Conservation (phyloP, 2,797 vertebrate species). For the Pantherophis vulpinus region DNA sequence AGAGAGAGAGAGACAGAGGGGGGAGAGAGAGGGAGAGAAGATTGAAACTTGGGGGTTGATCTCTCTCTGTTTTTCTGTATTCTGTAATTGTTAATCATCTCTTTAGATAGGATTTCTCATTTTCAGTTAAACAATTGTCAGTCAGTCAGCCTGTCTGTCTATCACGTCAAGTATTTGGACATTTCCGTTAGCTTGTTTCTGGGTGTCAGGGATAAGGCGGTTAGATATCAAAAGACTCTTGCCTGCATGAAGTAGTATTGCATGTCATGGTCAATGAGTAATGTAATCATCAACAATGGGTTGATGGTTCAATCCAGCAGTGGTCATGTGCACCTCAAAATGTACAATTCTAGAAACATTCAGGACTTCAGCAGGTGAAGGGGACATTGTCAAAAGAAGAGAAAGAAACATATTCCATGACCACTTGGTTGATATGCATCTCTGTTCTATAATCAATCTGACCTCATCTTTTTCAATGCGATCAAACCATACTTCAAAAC, state of each 20-base stretch:
- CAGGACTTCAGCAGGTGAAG: not conserved
- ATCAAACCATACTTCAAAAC: not conserved
- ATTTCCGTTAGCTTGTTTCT: not conserved
- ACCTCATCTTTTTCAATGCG: not conserved
- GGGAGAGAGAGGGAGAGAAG: not conserved
- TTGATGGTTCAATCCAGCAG: not conserved
- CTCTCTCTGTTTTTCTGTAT: not conserved
- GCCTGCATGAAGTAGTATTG: not conserved
- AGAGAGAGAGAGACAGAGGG: not conserved
- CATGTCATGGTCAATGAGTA: not conserved
- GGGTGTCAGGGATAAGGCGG: not conserved
- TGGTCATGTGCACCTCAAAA: not conserved
- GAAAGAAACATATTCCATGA: not conserved
- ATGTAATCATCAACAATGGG: not conserved
- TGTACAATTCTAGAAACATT: not conserved
- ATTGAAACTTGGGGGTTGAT: not conserved
- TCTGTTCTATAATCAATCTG: fast-evolving
- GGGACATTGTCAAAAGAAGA: not conserved
- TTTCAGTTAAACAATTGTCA: not conserved
- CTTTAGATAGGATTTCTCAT: not conserved
- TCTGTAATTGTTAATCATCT: not conserved
- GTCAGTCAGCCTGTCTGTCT: not conserved
- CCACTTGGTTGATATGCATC: not conserved
- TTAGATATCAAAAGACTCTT: not conserved
- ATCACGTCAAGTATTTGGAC: not conserved